Conservation (phyloP, 2,113 vertebrate genomes). For the Acrocephalus kingi region DNA sequence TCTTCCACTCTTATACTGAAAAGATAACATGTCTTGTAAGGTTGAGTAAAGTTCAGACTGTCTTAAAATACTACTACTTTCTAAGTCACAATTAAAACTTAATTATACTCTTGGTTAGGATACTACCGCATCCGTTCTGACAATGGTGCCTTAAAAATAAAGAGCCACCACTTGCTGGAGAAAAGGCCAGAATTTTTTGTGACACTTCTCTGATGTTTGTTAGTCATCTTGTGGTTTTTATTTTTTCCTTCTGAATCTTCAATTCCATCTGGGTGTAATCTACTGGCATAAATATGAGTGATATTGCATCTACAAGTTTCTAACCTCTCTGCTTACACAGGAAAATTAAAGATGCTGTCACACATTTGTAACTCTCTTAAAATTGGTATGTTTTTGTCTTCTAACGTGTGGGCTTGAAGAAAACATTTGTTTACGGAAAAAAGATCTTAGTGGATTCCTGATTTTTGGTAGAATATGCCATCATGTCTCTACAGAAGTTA, state of each 20-base stretch:
- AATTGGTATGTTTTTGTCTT: not conserved
- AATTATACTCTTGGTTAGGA: no score
- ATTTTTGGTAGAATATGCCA: not conserved
- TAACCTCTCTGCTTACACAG: not conserved
- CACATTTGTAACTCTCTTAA: not conserved
- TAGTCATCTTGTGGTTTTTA: not conserved
- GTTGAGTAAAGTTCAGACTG: not conserved
- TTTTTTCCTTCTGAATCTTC: not conserved
- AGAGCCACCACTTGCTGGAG: fast-evolving
- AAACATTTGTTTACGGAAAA: fast-evolving
- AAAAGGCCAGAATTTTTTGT: not conserved
- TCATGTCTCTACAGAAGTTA: not conserved
- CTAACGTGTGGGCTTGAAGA: not conserved
- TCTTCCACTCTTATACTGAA: not conserved
- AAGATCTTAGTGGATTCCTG: not conserved
- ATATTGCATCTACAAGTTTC: not conserved
- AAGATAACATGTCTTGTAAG: not conserved
- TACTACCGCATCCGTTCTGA: not conserved
- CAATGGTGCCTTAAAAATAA: not conserved
- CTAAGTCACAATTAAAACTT: not conserved
- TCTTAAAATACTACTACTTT: not conserved
- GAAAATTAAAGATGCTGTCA: not conserved
- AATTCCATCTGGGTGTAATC: not conserved
- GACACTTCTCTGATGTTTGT: not conserved
- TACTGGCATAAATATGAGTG: not conserved